Evolutionary conservation across 2,888 invertebrate genomes (phyloP), one percentile per base, ranked within the genome.

Genomic region (Lomographa bimaculata): DNA sequence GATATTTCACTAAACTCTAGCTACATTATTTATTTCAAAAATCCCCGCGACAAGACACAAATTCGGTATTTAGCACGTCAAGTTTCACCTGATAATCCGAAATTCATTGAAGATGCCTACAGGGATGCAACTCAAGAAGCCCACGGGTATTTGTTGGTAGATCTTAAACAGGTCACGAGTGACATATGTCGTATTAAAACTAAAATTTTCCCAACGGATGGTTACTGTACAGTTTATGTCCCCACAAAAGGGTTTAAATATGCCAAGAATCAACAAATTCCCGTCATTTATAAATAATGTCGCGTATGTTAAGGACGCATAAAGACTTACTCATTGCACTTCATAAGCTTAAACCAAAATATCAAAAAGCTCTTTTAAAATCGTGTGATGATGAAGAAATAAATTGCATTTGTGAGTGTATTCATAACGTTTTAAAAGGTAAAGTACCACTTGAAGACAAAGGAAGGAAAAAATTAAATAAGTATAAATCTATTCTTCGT

Each of bases 21-120:
- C 20, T 60, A 59, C 27, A 56, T 60, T 10, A 42, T 60, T 19
- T 59, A 56, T 44, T 57, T 60, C 33, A 53, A 61, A 53, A 59
- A 60, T 23, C 59, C 55, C 7, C 36, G 54, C 7, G 56, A 54
- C 27, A 52, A 46, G 54, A 58, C 57, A 6, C 56, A 58, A 52
- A 56, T 60, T 20, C 39, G 50, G 6, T 42, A 45, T 33, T 33
- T 60, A 16, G 41, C 47, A 5, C 52, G 59, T 14, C 57, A 60
- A 42, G 40, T 63, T 5, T 44, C 21, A 8, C 63, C 58, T 4
- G 56, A 59, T 26, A 57, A 58, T 29, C 0, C 41, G 6, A 58
- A 57, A 30, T 58, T 48, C 36, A 45, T 60, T 12, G 54, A 60
- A 46, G 60, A 60, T 21, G 48, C 56, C 1, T 58, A 58, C 21